phyloP scores from a whole-genome alignment of 2,888 invertebrate species.

The Sturmia bella region DNA sequence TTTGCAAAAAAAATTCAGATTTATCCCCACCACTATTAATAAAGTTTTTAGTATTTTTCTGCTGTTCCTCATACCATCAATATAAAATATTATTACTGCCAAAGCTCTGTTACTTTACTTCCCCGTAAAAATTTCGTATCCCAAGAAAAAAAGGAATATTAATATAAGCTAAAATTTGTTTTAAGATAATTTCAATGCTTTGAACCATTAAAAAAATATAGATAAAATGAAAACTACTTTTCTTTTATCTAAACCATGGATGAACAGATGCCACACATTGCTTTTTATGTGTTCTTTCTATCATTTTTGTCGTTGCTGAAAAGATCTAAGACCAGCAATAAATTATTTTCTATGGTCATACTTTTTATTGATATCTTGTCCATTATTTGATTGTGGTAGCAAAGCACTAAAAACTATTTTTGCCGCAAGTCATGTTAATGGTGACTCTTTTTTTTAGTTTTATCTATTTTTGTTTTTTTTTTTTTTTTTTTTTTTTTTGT shows the following conservation, averaged over 20 bases:
- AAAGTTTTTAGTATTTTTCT: no score
- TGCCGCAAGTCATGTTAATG: conserved; percentile 57
- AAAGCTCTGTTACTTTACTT: no score
- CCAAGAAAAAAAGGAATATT: no score
- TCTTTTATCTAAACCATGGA: conserved; percentile 19
- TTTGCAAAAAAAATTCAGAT: no score
- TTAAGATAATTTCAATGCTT: no score
- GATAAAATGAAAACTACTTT: conserved; percentile 37
- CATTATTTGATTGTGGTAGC: conserved; percentile 63
- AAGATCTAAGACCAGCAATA: conserved; percentile 35
- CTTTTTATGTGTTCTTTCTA: conserved; percentile 11
- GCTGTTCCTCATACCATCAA: no score
- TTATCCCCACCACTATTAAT: no score
- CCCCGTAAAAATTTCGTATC: no score
- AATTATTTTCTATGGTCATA: conserved; percentile 55
- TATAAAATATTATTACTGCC: no score
- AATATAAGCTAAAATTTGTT: no score
- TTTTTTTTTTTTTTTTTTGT: conserved; percentile 13
- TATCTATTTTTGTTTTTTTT: conserved; percentile 1
- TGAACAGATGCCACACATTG: conserved; percentile 35
- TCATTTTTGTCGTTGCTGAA: conserved; percentile 5
- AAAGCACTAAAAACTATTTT: conserved; percentile 16
- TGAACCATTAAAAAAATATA: conserved; percentile 28
- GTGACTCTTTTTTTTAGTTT: conserved; percentile 49
- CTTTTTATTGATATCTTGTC: conserved; percentile 61